Evolutionary conservation across 2,888 invertebrate genomes (phyloP).

Genomic region (Charanyca ferruginea): DNA sequence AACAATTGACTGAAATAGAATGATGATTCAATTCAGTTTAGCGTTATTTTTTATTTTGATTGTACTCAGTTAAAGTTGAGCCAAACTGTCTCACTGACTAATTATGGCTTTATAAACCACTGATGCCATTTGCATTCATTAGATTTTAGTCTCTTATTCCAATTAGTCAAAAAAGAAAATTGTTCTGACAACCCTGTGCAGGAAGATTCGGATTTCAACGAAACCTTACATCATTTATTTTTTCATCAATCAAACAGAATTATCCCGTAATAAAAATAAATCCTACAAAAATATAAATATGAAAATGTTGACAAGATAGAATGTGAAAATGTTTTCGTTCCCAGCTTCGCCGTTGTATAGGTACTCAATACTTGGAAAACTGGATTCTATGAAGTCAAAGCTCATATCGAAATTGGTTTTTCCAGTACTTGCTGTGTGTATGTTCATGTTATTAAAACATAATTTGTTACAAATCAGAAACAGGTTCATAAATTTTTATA

Average conservation of each 20-base stretch:
- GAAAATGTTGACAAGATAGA: constrained; percentile 23
- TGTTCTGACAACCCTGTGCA: neutral
- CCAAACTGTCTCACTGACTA: neutral
- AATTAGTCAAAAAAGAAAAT: neutral
- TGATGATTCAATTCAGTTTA: neutral
- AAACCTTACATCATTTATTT: constrained; percentile 13
- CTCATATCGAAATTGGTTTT: constrained; percentile 44
- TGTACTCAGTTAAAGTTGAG: neutral
- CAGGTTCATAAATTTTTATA: neutral
- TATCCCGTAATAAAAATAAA: constrained; percentile 28
- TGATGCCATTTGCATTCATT: too few relatives aligned
- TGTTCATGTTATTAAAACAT: constrained; percentile 32
- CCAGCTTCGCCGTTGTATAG: constrained; percentile 1
- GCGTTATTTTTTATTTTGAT: neutral
- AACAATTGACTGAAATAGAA: neutral
- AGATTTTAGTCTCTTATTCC: neutral
- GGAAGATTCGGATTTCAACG: constrained; percentile 2
- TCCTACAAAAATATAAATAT: constrained; percentile 12
- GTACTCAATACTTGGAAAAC: constrained; percentile 27
- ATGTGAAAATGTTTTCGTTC: constrained; percentile 26
- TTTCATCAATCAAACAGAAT: constrained; percentile 35
- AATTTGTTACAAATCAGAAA: constrained; percentile 16
- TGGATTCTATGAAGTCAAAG: constrained; percentile 47
- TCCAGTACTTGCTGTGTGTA: constrained; percentile 30
- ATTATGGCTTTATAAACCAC: neutral